A percentile compares a stretch with the other conserved stretches of the same genome.
These are phyloP conservation scores for Drosophila stalkeri DNA, from an alignment of 2,888 invertebrate genomes.

Conservation along the genomic window DNA sequence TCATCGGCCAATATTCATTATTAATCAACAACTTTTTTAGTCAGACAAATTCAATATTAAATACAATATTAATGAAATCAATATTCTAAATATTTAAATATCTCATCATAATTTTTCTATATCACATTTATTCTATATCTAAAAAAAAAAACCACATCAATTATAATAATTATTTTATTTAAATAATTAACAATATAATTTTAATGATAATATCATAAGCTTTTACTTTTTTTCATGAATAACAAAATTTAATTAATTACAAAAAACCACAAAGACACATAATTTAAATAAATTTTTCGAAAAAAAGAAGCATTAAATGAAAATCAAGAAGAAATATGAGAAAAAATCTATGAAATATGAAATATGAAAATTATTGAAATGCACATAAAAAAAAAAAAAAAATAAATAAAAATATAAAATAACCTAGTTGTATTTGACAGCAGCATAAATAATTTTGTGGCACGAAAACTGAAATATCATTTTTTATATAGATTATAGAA, in stretches of 20 bases:
- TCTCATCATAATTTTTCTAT: background rate
- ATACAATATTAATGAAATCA: background rate
- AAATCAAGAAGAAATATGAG: background rate
- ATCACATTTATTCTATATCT: no score
- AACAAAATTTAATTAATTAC: constrained; percentile 13
- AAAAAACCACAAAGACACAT: background rate
- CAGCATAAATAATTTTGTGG: constrained; percentile 8
- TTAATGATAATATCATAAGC: constrained; percentile 6
- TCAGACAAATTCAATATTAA: background rate
- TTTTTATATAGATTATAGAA: constrained; percentile 1
- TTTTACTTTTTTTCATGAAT: background rate
- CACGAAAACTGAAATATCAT: background rate
- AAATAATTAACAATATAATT: constrained; percentile 7
- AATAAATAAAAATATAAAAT: background rate
- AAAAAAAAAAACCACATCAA: background rate
- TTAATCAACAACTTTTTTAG: no score
- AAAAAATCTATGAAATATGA: background rate
- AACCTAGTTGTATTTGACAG: constrained; percentile 5
- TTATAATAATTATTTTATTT: constrained; percentile 7
- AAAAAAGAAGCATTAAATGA: background rate
- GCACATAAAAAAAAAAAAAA: background rate
- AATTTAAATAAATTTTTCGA: constrained; percentile 7
- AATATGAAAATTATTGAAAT: background rate
- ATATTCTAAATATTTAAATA: background rate
- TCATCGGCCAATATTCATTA: no score